Evolutionary conservation across 2,888 invertebrate genomes (phyloP).

Genomic region (Drosophila fulvimacula): DNA sequence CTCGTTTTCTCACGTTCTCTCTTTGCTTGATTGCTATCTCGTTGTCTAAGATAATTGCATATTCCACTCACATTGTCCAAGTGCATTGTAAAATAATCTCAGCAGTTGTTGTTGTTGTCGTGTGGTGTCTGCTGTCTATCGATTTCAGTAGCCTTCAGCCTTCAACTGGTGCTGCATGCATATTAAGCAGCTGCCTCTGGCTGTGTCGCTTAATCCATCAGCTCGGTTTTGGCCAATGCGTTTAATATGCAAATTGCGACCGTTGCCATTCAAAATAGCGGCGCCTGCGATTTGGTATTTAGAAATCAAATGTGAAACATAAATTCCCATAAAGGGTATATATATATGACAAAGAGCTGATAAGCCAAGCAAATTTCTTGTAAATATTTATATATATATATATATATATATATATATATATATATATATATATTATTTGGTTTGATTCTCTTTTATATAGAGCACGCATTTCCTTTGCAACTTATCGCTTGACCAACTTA

Average conservation of each 20-base stretch:
- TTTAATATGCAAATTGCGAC: slow-evolving; percentile 62
- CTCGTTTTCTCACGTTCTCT: background rate
- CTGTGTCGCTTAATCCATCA: slow-evolving; percentile 31
- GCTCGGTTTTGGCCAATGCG: slow-evolving; percentile 39
- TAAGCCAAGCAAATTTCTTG: slow-evolving; percentile 2
- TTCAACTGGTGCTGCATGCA: slow-evolving; percentile 66
- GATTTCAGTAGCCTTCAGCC: slow-evolving; percentile 78
- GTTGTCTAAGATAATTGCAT: slow-evolving; percentile 43
- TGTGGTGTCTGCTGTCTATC: slow-evolving; percentile 60
- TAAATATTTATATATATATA: background rate
- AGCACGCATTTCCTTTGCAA: slow-evolving; percentile 53
- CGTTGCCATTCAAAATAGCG: slow-evolving; percentile 65
- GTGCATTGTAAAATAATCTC: slow-evolving; percentile 63
- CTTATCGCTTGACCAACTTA: slow-evolving; percentile 67
- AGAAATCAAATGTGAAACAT: slow-evolving; percentile 31
- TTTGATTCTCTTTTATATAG: slow-evolving; percentile 17
- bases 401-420: slow-evolving; percentile 1
- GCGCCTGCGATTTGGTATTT: slow-evolving; percentile 42
- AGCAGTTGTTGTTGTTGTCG: slow-evolving; percentile 23
- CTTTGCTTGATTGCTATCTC: slow-evolving; percentile 34
- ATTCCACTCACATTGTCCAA: slow-evolving; percentile 65
- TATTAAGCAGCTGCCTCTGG: slow-evolving; percentile 54
- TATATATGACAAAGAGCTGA: slow-evolving; percentile 6
- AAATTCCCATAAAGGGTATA: slow-evolving; percentile 1
- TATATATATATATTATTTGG: background rate